phyloP scores from a whole-genome alignment of 1,140 invertebrate genomes.

The Meloidogyne floridensis region DNA sequence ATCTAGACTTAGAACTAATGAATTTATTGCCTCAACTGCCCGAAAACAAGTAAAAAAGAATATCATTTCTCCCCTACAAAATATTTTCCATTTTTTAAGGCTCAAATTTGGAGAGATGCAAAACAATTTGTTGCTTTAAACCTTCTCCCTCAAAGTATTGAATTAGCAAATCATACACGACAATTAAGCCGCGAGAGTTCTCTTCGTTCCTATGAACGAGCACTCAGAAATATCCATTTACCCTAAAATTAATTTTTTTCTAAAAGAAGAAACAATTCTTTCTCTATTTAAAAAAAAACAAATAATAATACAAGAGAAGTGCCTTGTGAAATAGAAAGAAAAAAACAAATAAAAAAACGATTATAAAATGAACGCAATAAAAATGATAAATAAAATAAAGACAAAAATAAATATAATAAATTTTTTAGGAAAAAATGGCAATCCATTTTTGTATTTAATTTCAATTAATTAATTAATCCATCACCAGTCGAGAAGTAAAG shows the following conservation, averaged over 20 bases:
- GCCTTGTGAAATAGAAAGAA: constrained; percentile 8
- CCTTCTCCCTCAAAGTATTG: constrained; percentile 35
- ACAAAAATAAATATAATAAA: constrained; percentile 5
- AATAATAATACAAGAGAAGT: neutral
- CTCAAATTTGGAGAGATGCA: constrained; percentile 37
- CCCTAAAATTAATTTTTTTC: neutral
- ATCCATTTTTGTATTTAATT: neutral
- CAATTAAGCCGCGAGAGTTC: constrained; percentile 7
- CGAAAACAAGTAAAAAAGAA: constrained; percentile 37
- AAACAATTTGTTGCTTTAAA: constrained; percentile 38
- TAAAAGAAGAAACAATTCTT: neutral
- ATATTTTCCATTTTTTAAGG: constrained; percentile 11
- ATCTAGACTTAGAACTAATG: constrained; percentile 37
- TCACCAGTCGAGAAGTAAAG: constrained; percentile 10
- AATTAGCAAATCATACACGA: constrained; percentile 32
- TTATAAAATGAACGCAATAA: neutral
- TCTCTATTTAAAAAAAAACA: neutral
- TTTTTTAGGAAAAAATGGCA: neutral
- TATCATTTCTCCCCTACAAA: neutral
- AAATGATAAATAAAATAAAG: constrained; percentile 11
- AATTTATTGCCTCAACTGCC: constrained; percentile 45
- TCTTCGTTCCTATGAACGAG: constrained; percentile 9
- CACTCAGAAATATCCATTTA: constrained; percentile 23
- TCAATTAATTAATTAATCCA: neutral
- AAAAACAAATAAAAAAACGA: constrained; percentile 13